Evolutionary conservation across 2,888 invertebrate genomes (phyloP), one percentile per base, ranked within the genome.

Genomic region (Calameuta filiformis): DNA sequence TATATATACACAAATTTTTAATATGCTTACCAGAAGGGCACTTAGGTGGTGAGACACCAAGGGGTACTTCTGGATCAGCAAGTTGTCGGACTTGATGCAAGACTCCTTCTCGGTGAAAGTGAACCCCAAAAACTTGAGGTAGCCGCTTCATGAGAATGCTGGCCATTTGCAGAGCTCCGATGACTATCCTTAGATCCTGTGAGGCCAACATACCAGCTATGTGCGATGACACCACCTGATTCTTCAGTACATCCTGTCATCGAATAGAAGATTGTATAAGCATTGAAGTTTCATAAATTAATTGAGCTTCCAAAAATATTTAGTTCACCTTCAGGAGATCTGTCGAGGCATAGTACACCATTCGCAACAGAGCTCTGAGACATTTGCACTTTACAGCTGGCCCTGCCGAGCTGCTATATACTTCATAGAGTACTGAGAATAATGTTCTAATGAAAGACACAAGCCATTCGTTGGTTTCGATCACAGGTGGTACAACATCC

Each of bases 191-290:
- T 81, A 99, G 94, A 93, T 99, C 99, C 90, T 96, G 97, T 6
- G 98, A 98, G 1, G 98, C 98, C 95, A 99, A 95, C 98, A 99
- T 99, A 79, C 98, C 98, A 40, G 99, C 99, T 89, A 99, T 97
- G 92, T 99, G 98, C 86, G 98, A 98, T 81, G 98, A 97, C 78
- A 98, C 97, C 83, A 97, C 94, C 91, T 95, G 95, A 88, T 94
- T 94, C 86, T 94, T 95, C 79, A 95, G 90, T 79, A 94, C 93
- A 81, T 93, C 93, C 92, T 92, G 82, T 34, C n/a, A 12, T 33
- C 74, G 35, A 37, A 74, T 30, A 74, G 69, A 76, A 68, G 40
- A 11, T 73, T 11, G 3, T 40, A 76, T 15, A 75, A 68, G 37
- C 73, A 31, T 68, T 68, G 23, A 2, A 75, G 69, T 35, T 37